Evolutionary conservation across 2,888 invertebrate genomes (phyloP), one percentile per base, ranked within the genome.

Genomic region (Apodemia mormo): DNA sequence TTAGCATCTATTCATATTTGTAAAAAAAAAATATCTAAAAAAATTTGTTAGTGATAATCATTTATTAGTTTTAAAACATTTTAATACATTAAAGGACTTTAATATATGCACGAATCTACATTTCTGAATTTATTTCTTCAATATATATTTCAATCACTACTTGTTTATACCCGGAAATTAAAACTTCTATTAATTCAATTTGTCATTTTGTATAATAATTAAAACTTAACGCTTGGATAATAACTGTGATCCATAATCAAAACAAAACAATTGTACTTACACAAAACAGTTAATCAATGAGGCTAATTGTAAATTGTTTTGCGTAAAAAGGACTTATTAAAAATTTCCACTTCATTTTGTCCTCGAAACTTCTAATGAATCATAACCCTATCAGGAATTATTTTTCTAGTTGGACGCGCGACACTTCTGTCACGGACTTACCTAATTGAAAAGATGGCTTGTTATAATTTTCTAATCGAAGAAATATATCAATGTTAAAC

Each of bases 271-370:
- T 52, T 54, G n/a, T 29, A 40, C 33, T 58, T 61, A 33, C 61
- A 64, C 49, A 68, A 68, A 68, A 64, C 64, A 33, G 40, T 49
- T 45, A 68, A 68, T 68, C 45, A 64, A 68, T 52, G 43, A 52
- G 52, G 40, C 73, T 76, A 82, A 81, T 81, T 76, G 78, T 6
- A 52, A 52, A 52, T 78, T 75, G 78, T 73, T 76, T 74, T 74
- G 76, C n/a, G 52, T 54, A 54, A 54, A 49, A 54, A 73, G 79
- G 22, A 80, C 92, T 92, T 90, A 90, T 93, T 93, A 93, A 91
- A 93, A 89, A 85, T 84, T 92, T 93, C 91, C 92, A 85, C 90
- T 91, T 88, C 88, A 91, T 90, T 91, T 91, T 89, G 85, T 82
- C 80, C 75, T 76, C 75, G 84, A 69, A 87, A 87, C 76, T 88